Conservation (phyloP, 2,797 vertebrate genomes). For the Loris lydekkerianus region DNA sequence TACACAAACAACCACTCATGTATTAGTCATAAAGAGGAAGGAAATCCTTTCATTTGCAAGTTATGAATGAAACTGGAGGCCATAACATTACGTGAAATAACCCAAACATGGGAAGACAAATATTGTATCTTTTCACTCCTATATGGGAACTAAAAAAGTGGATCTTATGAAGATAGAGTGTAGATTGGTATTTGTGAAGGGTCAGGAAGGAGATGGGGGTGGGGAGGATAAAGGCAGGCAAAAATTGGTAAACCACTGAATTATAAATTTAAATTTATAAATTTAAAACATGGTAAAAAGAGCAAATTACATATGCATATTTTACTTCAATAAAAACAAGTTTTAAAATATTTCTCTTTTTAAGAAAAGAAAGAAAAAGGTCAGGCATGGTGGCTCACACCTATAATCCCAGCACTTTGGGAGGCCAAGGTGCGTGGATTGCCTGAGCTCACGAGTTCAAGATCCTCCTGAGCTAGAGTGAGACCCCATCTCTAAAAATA, state of each 20-base stretch:
- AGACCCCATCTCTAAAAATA: no score
- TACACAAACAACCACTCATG: neutral
- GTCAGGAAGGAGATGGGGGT: neutral
- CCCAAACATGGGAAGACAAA: neutral
- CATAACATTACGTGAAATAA: neutral
- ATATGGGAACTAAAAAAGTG: neutral
- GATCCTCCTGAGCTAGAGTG: no score
- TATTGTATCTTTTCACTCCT: neutral
- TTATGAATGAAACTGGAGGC: neutral
- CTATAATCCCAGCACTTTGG: no score
- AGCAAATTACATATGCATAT: neutral
- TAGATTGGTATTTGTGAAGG: neutral
- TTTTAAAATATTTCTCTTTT: neutral
- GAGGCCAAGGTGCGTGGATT: no score
- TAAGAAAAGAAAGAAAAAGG: neutral
- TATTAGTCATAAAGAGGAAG: neutral
- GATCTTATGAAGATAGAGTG: neutral
- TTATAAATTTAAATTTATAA: neutral
- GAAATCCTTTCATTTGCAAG: neutral
- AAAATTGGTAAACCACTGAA: neutral
- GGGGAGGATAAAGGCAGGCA: neutral
- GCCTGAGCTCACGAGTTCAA: no score
- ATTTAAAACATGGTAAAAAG: neutral
- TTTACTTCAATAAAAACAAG: neutral
- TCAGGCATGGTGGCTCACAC: no score